Percentiles rank a stretch among this genome's conserved stretches.
These are phyloP conservation scores for Rotaria magnacalcarata DNA, from an alignment of 2,888 invertebrate genomes.

Conservation along the genomic window DNA sequence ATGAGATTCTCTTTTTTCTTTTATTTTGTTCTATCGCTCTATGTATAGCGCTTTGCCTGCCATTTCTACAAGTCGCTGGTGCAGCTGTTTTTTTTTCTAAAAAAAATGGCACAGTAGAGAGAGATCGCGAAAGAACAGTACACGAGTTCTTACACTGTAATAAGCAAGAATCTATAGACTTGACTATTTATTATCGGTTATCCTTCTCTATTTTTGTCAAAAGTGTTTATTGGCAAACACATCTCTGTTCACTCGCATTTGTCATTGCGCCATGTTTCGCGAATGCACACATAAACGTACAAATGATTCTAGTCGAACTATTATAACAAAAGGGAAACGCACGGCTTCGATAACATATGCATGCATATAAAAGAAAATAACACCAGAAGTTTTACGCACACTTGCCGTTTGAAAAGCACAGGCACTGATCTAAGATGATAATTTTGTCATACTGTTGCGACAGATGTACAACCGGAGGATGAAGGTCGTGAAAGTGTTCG, in stretches of 20 bases:
- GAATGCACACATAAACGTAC: neutral
- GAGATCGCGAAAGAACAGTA: neutral
- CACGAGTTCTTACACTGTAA: neutral
- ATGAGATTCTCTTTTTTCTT: slow-evolving; percentile 9
- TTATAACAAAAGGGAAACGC: neutral
- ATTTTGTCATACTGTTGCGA: neutral
- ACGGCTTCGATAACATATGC: neutral
- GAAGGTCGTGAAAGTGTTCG: neutral
- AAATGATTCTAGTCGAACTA: neutral
- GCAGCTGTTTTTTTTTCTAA: neutral
- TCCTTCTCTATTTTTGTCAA: neutral
- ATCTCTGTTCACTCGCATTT: neutral
- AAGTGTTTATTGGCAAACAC: neutral
- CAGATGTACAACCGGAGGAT: neutral
- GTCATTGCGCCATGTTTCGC: neutral
- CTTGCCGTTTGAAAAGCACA: neutral
- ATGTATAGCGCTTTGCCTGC: neutral
- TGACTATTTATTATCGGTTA: slow-evolving; percentile 1
- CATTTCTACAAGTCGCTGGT: neutral
- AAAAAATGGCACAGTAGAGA: neutral
- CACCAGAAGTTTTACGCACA: neutral
- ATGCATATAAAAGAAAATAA: neutral
- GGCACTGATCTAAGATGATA: neutral
- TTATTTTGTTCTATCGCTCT: neutral
- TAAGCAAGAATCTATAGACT: neutral